These are phyloP conservation scores for Apodemus speciosus DNA, from an alignment of 2,113 vertebrate genomes.

Conservation along the genomic window DNA sequence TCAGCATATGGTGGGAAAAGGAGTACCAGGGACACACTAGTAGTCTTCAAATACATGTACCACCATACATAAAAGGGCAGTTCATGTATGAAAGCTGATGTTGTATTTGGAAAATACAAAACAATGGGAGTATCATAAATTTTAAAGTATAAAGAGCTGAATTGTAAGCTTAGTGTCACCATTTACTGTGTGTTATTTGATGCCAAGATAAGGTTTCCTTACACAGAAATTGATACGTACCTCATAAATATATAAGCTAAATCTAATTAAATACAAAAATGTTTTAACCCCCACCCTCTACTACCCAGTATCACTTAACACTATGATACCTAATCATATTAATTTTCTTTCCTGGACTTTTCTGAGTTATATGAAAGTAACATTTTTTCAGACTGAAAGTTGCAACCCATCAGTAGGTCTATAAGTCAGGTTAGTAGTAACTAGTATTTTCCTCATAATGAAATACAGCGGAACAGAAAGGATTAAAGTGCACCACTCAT, in stretches of 20 bases:
- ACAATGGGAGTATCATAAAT: neutral
- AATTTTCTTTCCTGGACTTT: constrained; percentile 40
- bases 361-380: constrained; percentile 47
- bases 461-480: constrained; percentile 54
- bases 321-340: neutral
- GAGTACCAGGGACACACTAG: neutral
- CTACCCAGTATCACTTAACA: neutral
- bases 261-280: constrained; percentile 56
- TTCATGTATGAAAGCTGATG: constrained; percentile 11
- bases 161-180: constrained; percentile 35
- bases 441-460: neutral
- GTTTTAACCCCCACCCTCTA: neutral
- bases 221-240: constrained; percentile 39
- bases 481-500: neutral
- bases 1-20: neutral
- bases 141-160: constrained; percentile 24
- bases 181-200: constrained; percentile 47
- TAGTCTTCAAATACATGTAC: constrained; percentile 30
- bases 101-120: constrained; percentile 48
- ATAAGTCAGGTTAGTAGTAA: constrained; percentile 35
- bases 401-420: neutral
- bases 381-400: constrained; percentile 49
- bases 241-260: constrained; percentile 62
- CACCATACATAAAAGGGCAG: neutral
- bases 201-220: constrained; percentile 41